Evolutionary conservation across 2,888 invertebrate species (phyloP), one percentile per base, ranked within the genome.

Genomic region (Urechis unicinctus): DNA sequence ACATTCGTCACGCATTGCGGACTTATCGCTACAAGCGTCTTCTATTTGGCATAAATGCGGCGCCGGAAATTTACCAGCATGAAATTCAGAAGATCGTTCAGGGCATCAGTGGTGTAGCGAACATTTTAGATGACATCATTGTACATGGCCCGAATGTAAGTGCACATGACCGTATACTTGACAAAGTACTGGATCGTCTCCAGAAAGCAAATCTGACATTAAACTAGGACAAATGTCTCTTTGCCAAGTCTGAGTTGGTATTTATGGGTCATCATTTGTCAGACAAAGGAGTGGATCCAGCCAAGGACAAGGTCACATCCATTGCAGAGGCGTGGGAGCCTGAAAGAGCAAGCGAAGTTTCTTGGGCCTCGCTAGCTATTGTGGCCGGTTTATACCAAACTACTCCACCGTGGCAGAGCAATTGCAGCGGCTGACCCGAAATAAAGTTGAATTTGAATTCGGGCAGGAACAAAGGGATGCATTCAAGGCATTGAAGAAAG

Each of bases 1-100:
- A 29, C 46, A 21, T 47, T 45, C 13, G 21, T 31, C 2, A 13
- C 17, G 5, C 46, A 42, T 28, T n/a, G 13, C 17, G 57, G 56
- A 17, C 17, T 45, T 45, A 45, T 21, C 6, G 45, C 6, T 45
- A 45, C 45, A 22, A 13, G 6, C 17, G 45, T 13, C 22, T 45
- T 9, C 6, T 45, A 21, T 45, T 45, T 45, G 52, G 52, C 26
- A 46, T 48, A 43, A 49, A 9, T 21, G 44, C 52, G 26, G 52
- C 52, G 6, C 45, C 52, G 21, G 52, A 52, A 6, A 52, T 44
- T 6, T 44, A 52, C 52, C 52, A 47, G 21, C 26, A 30, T 22
- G 25, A 45, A 17, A 47, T 47, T 21, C 26, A 43, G n/a, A 21
- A 1, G 1, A 28, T 52, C 44, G 26, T 52, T 13, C 3, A 44